A percentile compares a stretch with the other conserved stretches of the same genome.
These are phyloP conservation scores for Trypoxylus dichotomus DNA, from an alignment of 1,140 invertebrate genomes.

Conservation along the genomic window DNA sequence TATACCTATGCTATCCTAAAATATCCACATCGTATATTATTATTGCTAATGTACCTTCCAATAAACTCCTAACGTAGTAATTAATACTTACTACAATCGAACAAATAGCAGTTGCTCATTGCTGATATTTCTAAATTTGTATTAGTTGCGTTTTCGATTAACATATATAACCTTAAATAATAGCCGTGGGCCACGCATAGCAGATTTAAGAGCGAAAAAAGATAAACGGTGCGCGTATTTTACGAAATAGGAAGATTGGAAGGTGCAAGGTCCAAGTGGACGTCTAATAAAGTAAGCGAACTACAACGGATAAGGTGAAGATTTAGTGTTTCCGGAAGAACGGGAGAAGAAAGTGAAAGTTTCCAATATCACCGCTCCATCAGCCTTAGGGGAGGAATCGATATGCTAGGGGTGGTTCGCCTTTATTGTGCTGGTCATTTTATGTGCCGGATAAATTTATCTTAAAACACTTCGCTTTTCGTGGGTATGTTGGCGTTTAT, in stretches of 20 bases:
- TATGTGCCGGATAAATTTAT: slow-evolving; percentile 22
- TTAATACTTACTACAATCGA: too few relatives aligned
- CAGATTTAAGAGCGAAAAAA: neutral
- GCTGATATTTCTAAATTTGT: too few relatives aligned
- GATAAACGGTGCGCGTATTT: neutral
- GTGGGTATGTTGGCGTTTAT: neutral
- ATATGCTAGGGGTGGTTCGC: slow-evolving; percentile 7
- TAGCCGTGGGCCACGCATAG: neutral
- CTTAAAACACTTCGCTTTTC: slow-evolving; percentile 17
- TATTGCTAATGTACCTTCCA: too few relatives aligned
- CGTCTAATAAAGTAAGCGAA: slow-evolving; percentile 25
- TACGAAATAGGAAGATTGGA: slow-evolving; percentile 8
- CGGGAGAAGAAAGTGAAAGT: neutral
- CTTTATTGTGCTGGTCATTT: slow-evolving; percentile 23
- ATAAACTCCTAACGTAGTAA: too few relatives aligned
- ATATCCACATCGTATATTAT: neutral
- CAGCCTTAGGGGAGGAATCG: neutral
- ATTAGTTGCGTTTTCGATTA: neutral
- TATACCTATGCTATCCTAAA: neutral
- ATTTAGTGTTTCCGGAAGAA: neutral
- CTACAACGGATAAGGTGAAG: slow-evolving; percentile 10
- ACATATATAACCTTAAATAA: neutral
- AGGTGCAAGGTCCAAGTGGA: slow-evolving; percentile 18
- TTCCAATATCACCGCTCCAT: slow-evolving; percentile 9
- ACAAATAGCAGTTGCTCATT: too few relatives aligned